Evolutionary conservation across 1,140 invertebrate genomes (phyloP).

Genomic region (Euura lappo): DNA sequence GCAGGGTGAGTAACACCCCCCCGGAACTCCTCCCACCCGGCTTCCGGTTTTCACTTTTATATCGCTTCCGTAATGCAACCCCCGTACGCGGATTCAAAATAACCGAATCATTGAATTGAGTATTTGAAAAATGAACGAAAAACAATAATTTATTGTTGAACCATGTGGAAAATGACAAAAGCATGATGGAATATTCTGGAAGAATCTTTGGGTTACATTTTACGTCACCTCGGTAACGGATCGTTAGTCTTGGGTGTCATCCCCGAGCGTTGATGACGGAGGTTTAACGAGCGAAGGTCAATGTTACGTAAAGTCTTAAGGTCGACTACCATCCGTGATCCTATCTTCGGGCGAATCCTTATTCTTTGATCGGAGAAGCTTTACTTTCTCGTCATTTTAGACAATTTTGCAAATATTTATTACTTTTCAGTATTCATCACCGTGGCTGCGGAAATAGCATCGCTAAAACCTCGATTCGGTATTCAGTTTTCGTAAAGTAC

Average conservation of each 20-base stretch:
- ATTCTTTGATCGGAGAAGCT: too few relatives aligned
- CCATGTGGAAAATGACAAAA: too few relatives aligned
- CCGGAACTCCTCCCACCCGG: constrained; percentile 4
- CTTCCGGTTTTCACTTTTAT: neutral
- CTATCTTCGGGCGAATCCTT: neutral
- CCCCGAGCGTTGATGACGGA: constrained; percentile 36
- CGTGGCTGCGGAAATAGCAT: too few relatives aligned
- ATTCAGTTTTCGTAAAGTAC: too few relatives aligned
- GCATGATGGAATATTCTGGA: too few relatives aligned
- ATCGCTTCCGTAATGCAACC: neutral
- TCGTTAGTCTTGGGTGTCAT: constrained; percentile 19
- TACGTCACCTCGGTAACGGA: neutral
- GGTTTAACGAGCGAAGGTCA: constrained; percentile 48
- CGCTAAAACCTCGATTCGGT: too few relatives aligned
- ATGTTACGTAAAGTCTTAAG: constrained; percentile 47
- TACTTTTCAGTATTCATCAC: too few relatives aligned
- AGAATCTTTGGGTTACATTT: too few relatives aligned
- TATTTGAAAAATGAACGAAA: neutral
- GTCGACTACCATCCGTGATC: neutral
- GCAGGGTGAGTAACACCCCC: constrained; percentile 50
- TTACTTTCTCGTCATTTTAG: too few relatives aligned
- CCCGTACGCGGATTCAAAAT: too few relatives aligned
- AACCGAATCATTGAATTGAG: too few relatives aligned
- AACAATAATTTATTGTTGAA: neutral
- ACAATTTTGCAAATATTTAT: too few relatives aligned